phyloP scores from a whole-genome alignment of 2,113 vertebrate genomes.

The Montifringilla adamsi region DNA sequence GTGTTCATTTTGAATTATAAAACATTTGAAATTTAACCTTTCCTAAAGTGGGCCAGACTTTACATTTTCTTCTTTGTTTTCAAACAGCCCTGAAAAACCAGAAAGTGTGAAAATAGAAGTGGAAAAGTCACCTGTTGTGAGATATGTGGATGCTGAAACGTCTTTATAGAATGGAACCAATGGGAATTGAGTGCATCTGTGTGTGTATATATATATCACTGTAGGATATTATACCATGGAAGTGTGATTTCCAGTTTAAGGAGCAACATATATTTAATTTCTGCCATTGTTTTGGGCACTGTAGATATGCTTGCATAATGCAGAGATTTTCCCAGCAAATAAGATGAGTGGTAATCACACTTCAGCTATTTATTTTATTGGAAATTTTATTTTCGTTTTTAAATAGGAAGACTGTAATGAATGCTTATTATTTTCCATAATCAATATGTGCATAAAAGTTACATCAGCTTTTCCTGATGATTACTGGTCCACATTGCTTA shows the following conservation, averaged over 20 bases:
- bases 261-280: slow-evolving; percentile 51
- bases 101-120: slow-evolving; percentile 86
- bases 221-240: slow-evolving; percentile 58
- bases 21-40: background rate
- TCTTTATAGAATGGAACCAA: slow-evolving; percentile 80
- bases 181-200: slow-evolving; percentile 37
- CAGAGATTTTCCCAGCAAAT: slow-evolving; percentile 36
- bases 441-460: slow-evolving; percentile 41
- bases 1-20: background rate
- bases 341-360: slow-evolving; percentile 66
- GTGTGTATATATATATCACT: slow-evolving; percentile 48
- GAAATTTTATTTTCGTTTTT: slow-evolving; percentile 61
- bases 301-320: slow-evolving; percentile 57
- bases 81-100: slow-evolving; percentile 87
- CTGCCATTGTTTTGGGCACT: slow-evolving; percentile 57
- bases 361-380: slow-evolving; percentile 79
- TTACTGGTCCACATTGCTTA: slow-evolving; percentile 54
- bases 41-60: background rate
- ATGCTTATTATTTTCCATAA: slow-evolving; percentile 52
- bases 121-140: slow-evolving; percentile 76
- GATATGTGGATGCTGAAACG: slow-evolving; percentile 83
- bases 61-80: slow-evolving; percentile 52
- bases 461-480: slow-evolving; percentile 41
- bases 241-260: slow-evolving; percentile 61
- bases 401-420: slow-evolving; percentile 63